Conservation (phyloP, 1,140 invertebrate genomes). For the Brachionus paranguensis region DNA sequence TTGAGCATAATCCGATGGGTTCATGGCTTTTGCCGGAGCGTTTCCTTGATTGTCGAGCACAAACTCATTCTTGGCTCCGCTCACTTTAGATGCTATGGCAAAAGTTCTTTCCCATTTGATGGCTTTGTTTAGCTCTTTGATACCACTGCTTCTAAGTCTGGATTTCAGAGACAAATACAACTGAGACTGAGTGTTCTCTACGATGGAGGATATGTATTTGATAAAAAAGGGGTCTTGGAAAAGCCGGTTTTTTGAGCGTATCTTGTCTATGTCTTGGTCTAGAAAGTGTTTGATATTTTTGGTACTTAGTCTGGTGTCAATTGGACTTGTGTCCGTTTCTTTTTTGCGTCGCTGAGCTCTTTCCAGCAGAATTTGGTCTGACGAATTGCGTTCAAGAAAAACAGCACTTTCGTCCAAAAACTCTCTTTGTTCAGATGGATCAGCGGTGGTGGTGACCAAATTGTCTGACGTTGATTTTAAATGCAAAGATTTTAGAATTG, state of each 20-base stretch:
- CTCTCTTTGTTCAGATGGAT: neutral
- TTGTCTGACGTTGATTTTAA: neutral
- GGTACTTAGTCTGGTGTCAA: neutral
- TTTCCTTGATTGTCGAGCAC: conserved; percentile 25
- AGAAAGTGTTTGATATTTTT: neutral
- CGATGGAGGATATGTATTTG: conserved; percentile 17
- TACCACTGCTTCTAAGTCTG: neutral
- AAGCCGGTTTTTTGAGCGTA: neutral
- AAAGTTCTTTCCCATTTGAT: conserved; percentile 37
- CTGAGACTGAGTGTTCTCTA: conserved; percentile 25
- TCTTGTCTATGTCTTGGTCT: neutral
- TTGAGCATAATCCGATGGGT: neutral
- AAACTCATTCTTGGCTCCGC: conserved; percentile 14
- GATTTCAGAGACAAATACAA: conserved; percentile 25
- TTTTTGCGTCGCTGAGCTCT: neutral
- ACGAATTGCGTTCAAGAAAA: neutral
- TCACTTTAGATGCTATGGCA: neutral
- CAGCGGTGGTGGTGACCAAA: too few relatives aligned
- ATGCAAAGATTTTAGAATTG: neutral
- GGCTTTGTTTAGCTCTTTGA: conserved; percentile 25
- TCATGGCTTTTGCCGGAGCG: neutral
- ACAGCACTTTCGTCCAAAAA: neutral
- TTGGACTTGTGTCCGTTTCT: neutral
- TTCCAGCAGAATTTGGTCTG: neutral
- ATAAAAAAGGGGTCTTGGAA: conserved; percentile 35